Base-by-base conservation (phyloP, 1,140 invertebrate species). In the Cydia amplana region DNA sequence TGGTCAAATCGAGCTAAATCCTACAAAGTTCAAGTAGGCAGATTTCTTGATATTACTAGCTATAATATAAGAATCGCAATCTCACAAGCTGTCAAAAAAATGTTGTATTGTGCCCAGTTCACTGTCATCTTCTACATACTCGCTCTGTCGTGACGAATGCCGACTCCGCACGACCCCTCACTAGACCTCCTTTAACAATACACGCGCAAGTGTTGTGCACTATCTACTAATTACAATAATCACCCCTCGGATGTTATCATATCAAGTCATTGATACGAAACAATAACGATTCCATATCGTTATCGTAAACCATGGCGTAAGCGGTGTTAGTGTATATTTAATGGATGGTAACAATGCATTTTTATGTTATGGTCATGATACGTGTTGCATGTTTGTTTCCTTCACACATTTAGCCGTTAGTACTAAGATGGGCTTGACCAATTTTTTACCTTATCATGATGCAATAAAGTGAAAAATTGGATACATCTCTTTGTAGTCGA, bases 351-450 rank as follows among this genome's bases (percentile, higher is more conserved):
- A 20, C n/a, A 55, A 76, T 74, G 63, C 70, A 23, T 73, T 60
- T 73, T 16, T 49, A 72, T 72, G 72, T 49, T 46, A 72, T 43
- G 67, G 16, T 79, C 72, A 77, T 83, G 79, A 80, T 82, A 64
- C 80, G 79, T 86, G 80, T 85, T 86, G 85, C 85, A 86, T 86
- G 85, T 83, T 64, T 83, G 78, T 80, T 20, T 70, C 28, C 25
- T 32, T 18, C 23, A 67, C 18, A 40, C 65, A 70, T 43, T 70
- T 70, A 70, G 65, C 6, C n/a, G 5, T 40, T 40, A 70, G 16
- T 70, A 40, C 12, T 70, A 70, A 14, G 16, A 67, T 32, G 28
- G 28, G 25, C 25, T 18, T 55, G n/a, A 7, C 51, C 7, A 60
- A 23, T 3, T 60, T 60, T 60, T 60, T 10, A 60, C 55, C n/a